Evolutionary conservation across 2,888 invertebrate species (phyloP), one percentile per base, ranked within the genome.

Genomic region (Bimastos eiseni): DNA sequence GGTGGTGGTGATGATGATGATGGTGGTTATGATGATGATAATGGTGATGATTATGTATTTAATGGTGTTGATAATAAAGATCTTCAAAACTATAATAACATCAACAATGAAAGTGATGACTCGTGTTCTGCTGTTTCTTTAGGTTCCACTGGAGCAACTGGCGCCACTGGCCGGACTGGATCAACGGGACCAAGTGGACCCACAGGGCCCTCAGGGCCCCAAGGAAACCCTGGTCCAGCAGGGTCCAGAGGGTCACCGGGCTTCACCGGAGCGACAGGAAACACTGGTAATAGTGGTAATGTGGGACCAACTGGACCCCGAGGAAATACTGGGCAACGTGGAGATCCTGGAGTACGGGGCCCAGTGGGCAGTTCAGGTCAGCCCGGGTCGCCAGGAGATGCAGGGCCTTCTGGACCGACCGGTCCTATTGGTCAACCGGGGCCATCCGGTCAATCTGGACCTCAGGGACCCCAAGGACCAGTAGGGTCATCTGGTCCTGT

Each of bases 181-280:
- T 96, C 96, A 36, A 94, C 95, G 88, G 98, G 97, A 70, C 96
- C 96, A 38, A 97, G 84, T 38, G 95, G 95, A 92, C 94, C 94
- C 89, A 92, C 93, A 17, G 91, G 91, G 3, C 83, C 86, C 24
- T 37, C 83, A 30, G 86, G 86, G 24, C 34, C 15, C 37, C 86
- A 33, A 37, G 86, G 86, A 17, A 86, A 37, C 36, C 86, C 86
- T 90, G 94, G 94, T 91, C 89, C 70, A 89, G 37, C 70, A 36
- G 90, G 90, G 21, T 34, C 90, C 34, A 90, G 90, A 34, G 90
- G 90, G 2, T 24, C 33, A 21, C 55, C 33, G 34, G 90, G 90
- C 21, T 36, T 34, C 70, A 86, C 44, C 19, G 91, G 91, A 21
- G 84, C 90, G 19, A 88, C 70, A 19, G 91, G 91, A 41, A 24